Evolutionary conservation across 1,140 invertebrate species (phyloP).

Genomic region (Trichonephila clavata): DNA sequence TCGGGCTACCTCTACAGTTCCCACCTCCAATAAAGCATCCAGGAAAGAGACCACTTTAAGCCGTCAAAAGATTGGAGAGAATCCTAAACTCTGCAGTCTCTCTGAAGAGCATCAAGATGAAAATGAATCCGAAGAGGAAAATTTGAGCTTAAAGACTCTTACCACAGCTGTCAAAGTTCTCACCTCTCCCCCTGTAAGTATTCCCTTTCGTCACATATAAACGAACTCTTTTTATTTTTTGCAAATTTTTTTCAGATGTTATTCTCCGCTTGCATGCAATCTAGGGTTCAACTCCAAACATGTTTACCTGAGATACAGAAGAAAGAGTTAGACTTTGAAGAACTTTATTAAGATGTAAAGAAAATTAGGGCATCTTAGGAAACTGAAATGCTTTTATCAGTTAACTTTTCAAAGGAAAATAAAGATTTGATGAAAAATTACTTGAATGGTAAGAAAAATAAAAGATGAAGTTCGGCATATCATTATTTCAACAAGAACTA

Average conservation of each 20-base stretch:
- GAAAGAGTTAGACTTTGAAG: background rate
- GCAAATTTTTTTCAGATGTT: background rate
- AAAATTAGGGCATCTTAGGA: background rate
- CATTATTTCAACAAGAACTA: too few species aligned
- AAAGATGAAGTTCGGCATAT: background rate
- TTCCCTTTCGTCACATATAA: background rate
- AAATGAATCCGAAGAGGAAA: conserved; percentile 38
- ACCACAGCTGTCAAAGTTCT: conserved; percentile 64
- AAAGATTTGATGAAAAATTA: background rate
- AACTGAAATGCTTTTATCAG: background rate
- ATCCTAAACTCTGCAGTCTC: conserved; percentile 19
- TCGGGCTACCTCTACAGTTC: conserved; percentile 68
- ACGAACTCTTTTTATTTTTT: background rate
- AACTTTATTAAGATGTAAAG: background rate
- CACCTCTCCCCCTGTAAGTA: conserved; percentile 70
- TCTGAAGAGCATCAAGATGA: conserved; percentile 55
- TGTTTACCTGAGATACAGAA: background rate
- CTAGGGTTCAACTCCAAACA: background rate
- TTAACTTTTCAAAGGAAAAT: background rate
- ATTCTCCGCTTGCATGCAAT: background rate
- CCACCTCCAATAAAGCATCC: background rate
- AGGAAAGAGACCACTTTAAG: background rate
- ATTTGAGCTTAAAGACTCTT: conserved; percentile 56
- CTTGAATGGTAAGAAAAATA: background rate
- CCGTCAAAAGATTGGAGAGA: background rate